Evolutionary conservation across 2,797 vertebrate genomes (phyloP).

Genomic region (Botia almorhae): DNA sequence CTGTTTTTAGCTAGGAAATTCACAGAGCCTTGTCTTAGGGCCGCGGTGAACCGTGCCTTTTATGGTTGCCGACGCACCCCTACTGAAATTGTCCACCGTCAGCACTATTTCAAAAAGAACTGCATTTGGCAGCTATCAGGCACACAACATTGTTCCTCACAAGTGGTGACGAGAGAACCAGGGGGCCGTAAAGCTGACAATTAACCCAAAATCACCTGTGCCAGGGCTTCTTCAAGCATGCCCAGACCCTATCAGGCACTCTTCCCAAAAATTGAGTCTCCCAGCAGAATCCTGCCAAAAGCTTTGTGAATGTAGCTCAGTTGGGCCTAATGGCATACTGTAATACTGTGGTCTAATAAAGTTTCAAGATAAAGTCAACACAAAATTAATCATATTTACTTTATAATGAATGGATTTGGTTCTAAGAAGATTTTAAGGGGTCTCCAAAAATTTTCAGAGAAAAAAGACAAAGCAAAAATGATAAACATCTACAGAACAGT

Average conservation of each 20-base stretch:
- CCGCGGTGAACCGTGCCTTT: slow-evolving; percentile 80
- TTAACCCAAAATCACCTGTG: slow-evolving; percentile 36
- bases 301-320: background rate
- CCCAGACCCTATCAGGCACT: slow-evolving; percentile 9
- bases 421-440: too few species aligned
- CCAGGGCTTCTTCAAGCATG: background rate
- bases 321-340: too few species aligned
- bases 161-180: slow-evolving; percentile 71
- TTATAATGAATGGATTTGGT: too few species aligned
- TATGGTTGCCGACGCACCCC: slow-evolving; percentile 75
- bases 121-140: slow-evolving; percentile 73
- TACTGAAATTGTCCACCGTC: slow-evolving; percentile 69
- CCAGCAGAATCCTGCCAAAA: slow-evolving; percentile 11
- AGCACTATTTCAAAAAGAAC: slow-evolving; percentile 80
- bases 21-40: slow-evolving; percentile 80
- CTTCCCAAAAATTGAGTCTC: background rate
- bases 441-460: too few species aligned
- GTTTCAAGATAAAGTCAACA: too few species aligned
- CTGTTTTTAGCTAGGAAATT: slow-evolving; percentile 87
- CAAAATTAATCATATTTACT: too few species aligned
- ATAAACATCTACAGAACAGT: too few species aligned
- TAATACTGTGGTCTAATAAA: too few species aligned
- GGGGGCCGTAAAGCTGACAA: background rate
- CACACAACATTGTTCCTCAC: slow-evolving; percentile 77
- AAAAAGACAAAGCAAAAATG: too few species aligned